Evolutionary conservation across 1,140 invertebrate species (phyloP).

Genomic region (Glomeris maerens): DNA sequence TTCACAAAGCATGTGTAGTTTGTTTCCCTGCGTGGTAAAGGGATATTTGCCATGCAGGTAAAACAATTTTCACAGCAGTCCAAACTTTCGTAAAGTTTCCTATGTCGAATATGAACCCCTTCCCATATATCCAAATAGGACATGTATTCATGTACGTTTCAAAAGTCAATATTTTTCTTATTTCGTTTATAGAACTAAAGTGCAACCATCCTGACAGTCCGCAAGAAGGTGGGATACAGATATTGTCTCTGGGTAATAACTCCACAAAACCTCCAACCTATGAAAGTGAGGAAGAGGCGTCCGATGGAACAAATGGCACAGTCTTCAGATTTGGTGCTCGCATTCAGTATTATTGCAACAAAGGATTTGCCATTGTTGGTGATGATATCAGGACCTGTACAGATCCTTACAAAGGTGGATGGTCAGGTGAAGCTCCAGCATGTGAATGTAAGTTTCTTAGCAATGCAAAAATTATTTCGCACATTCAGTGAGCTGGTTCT

Average conservation of each 20-base stretch:
- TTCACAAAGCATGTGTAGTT: too few relatives aligned
- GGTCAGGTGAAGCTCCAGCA: neutral
- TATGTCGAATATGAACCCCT: too few relatives aligned
- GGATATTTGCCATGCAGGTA: too few relatives aligned
- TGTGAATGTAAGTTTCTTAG: conserved; percentile 8
- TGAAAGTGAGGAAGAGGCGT: neutral
- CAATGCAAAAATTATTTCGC: neutral
- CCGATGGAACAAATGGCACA: neutral
- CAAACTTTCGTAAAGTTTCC: too few relatives aligned
- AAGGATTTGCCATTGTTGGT: conserved; percentile 5
- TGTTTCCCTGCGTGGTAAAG: too few relatives aligned
- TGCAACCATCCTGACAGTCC: neutral
- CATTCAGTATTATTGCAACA: conserved; percentile 2
- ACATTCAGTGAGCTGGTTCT: too few relatives aligned
- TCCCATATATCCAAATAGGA: too few relatives aligned
- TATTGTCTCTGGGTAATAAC: too few relatives aligned
- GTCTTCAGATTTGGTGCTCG: conserved; percentile 3
- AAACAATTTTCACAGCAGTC: too few relatives aligned
- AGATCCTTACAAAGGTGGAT: neutral
- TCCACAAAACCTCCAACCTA: too few relatives aligned
- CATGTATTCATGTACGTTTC: too few relatives aligned
- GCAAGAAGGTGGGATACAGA: neutral
- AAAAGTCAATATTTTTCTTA: neutral
- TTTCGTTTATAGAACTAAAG: neutral
- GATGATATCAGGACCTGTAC: neutral